These are phyloP conservation scores for Rhinolophus sinicus DNA, from an alignment of 2,113 vertebrate genomes.

Conservation along the genomic window DNA sequence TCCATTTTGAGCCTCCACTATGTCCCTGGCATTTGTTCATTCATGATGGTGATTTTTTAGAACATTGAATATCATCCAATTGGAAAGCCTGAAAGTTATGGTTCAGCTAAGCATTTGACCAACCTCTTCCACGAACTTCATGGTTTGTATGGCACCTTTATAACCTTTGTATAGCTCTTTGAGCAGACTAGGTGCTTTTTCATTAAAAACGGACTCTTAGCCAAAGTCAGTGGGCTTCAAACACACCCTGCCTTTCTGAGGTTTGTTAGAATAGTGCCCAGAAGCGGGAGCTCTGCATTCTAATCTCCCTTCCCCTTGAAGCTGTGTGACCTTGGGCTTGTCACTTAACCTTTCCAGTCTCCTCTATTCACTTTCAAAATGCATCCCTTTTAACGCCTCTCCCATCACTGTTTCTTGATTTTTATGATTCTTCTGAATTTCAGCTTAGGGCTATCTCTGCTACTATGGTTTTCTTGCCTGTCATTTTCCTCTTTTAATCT, in stretches of 20 bases:
- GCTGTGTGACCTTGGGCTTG: background rate
- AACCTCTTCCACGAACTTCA: background rate
- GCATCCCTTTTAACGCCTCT: background rate
- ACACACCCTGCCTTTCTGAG: background rate
- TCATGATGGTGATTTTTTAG: background rate
- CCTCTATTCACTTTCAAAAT: background rate
- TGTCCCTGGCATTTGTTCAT: background rate
- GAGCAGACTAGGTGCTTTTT: background rate
- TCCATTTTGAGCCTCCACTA: background rate
- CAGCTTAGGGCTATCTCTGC: conserved; percentile 18
- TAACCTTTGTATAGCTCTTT: background rate
- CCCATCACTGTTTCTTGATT: background rate
- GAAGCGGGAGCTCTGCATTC: background rate
- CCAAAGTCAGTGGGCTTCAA: background rate
- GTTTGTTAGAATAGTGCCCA: background rate
- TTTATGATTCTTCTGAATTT: background rate
- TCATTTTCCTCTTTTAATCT: conserved; percentile 57
- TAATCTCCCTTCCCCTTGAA: background rate
- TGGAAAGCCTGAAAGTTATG: background rate
- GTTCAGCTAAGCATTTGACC: background rate
- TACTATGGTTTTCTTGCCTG: background rate
- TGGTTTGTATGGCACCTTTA: background rate
- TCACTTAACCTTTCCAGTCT: background rate
- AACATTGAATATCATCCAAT: background rate
- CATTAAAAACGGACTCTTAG: background rate